A percentile compares a stretch with the other conserved stretches of the same genome.
These are phyloP conservation scores for Dendroctonus ponderosae DNA, from an alignment of 1,140 invertebrate genomes.

Conservation along the genomic window DNA sequence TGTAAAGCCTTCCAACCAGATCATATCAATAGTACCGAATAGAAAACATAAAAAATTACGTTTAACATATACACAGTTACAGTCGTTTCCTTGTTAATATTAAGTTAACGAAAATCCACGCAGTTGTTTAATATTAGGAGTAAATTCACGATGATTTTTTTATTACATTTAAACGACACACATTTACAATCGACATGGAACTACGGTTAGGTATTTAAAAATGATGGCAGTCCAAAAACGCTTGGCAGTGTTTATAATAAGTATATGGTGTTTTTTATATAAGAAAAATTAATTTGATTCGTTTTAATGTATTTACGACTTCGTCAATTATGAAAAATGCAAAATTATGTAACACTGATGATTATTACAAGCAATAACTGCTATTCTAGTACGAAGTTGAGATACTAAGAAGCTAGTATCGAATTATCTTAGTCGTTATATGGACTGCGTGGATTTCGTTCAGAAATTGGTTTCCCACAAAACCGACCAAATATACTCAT, in stretches of 20 bases:
- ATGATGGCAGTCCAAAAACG: constrained; percentile 46
- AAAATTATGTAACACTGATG: constrained; percentile 3
- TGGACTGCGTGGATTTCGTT: constrained; percentile 32
- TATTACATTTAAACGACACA: constrained; percentile 31
- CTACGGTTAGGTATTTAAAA: constrained; percentile 39
- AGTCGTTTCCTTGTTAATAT: constrained; percentile 38
- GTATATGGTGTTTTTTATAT: constrained; percentile 13
- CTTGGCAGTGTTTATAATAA: constrained; percentile 46
- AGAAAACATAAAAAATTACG: constrained; percentile 19
- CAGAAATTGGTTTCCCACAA: constrained; percentile 5
- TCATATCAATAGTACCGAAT: constrained; percentile 10
- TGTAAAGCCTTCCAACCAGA: constrained; percentile 10
- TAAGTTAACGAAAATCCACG: constrained; percentile 37
- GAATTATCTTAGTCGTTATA: background rate
- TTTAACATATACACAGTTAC: constrained; percentile 32
- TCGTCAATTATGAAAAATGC: background rate
- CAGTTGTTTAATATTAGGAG: constrained; percentile 35
- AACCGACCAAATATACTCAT: constrained; percentile 2
- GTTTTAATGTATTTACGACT: too few species aligned
- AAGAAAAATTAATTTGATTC: too few species aligned
- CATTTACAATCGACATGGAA: constrained; percentile 22
- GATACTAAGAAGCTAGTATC: constrained; percentile 6
- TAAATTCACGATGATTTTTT: constrained; percentile 31
- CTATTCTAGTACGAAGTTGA: constrained; percentile 13
- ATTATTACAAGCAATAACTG: constrained; percentile 1